Evolutionary conservation across 2,113 vertebrate species (phyloP), one percentile per base, ranked within the genome.

Genomic region (Centropus unirufus): DNA sequence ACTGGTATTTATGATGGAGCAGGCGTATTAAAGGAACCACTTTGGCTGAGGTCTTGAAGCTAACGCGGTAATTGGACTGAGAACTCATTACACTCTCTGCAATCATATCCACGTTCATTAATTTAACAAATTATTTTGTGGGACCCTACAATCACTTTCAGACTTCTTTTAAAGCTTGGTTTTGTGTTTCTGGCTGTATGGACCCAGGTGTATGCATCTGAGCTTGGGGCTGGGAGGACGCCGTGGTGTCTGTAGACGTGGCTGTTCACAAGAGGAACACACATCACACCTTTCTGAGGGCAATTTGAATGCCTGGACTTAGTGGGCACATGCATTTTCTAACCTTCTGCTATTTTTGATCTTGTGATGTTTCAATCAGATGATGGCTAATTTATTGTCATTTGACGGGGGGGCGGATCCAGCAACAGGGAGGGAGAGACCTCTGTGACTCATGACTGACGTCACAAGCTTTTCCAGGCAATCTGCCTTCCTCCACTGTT

Each of bases 241-340:
- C 40, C 15, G 8, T 0, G 2, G 36, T 74, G 13, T 32, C 27
- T 46, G 21, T 19, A 29, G 55, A 21, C 0, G 1, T 6, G 32
- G 61, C 59, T 0, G 1, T 20, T 86, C 27, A 2, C n/a, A 22
- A 19, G 32, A 72, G 44, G 40, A 47, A 30, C 51, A 15, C 16
- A 36, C 36, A 29, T 3, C 3, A 2, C 11, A 5, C 30, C 34
- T n/a, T 80, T 39, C 58, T 30, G 9, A 34, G 19, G 24, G 59
- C 11, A 6, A 0, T 32, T 46, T 4, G 13, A 21, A 6, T 1
- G 1, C 8, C 10, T 11, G 51, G 16, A 34, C 20, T 64, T 52
- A 34, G 49, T 22, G 61, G 36, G 10, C 55, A 1, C 0, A n/a
- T 14, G 27, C 16, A 6, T 74, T 90, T 87, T 67, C 20, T 90